Base-by-base conservation (phyloP, 2,113 vertebrate species). In the Noturus placidus region DNA sequence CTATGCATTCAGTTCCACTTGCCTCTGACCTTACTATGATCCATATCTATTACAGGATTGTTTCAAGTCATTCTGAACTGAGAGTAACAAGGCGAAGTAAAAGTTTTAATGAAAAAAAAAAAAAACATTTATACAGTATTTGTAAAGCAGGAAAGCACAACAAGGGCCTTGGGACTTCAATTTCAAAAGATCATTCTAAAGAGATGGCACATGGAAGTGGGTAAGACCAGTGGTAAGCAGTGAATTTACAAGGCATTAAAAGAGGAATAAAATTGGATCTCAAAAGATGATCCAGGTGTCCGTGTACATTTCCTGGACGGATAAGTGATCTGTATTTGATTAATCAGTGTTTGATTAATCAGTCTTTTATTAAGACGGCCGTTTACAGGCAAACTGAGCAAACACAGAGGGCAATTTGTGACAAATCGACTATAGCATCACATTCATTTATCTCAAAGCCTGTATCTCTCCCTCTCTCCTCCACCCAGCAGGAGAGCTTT, bases 391-490 rank as follows among this genome's bases (percentile, higher is more conserved):
- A 91, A 90, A 90, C 90, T 85, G 80, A 78, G 65, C 6, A 89
- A 89, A 92, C 91, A 88, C 82, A 59, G 70, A 83, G 67, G 42
- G 87, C 14, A 19, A 83, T 90, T 69, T 90, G 88, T 88, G 90
- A 92, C n/a, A 91, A 91, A 93, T 90, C 91, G 91, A 13, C 69
- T 92, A n/a, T 88, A 84, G 25, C 54, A 69, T 88, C 35, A 85
- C 56, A 87, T 89, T 91, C 2, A 88, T 91, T 94, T 93, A 92
- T 91, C 22, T 91, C 88, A 91, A 84, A 70, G 88, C 38, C 84
- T n/a, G 88, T 72, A 46, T 92, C 38, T 84, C 22, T 59, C 46
- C 1, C 59, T 69, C 91, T 90, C 74, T 57, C n/a, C 11, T 84
- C 72, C 35, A 82, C 56, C 19, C 86, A 61, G 63, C 84, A 90